Base-by-base conservation (phyloP, 2,113 vertebrate genomes). In the Lonchura striata region DNA sequence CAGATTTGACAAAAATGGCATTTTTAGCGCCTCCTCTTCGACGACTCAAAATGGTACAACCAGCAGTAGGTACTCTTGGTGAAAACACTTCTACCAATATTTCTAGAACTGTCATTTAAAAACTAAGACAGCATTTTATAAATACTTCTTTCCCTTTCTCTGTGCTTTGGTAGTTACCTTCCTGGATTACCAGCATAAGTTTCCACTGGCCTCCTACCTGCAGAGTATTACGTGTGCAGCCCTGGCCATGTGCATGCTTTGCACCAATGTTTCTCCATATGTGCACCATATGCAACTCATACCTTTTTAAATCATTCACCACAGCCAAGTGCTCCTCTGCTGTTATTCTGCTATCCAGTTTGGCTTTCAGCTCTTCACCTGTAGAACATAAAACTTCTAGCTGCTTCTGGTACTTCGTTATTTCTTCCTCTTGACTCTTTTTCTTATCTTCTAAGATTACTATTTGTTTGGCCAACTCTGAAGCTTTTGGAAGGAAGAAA, bases 261-360 rank as follows among this genome's bases (percentile, higher is more conserved):
- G 30, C 44, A 78, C 53, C 71, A 70, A 7, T 39, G 21, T n/a
- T 64, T 56, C 42, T 85, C 28, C 8, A 4, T 35, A 33, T 59
- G n/a, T 35, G 61, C 15, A 31, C 33, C 13, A 2, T 9, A 9
- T 1, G 6, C 9, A n/a, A 47, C 12, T 15, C 86, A 4, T 96
- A 99, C 99, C 98, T 97, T 97, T 98, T 98, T 25, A 99, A 98
- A 59, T 98, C 98, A 64, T 98, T 98, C 64, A 98, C 94, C 84
- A 98, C 96, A 57, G 94, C 93, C 31, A 96, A 86, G 78, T 99
- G 99, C 50, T 99, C 98, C 6, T 98, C 96, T 96, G 96, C 81
- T 54, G 98, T 91, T 82, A 99, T 74, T 49, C 94, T 97, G 86
- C 97, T 97, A 64, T 98, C 95, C 85, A 98, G 31, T 24, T 94